Evolutionary conservation across 1,140 invertebrate species (phyloP), one percentile per base, ranked within the genome.

Genomic region (Neodiprion pinetum): DNA sequence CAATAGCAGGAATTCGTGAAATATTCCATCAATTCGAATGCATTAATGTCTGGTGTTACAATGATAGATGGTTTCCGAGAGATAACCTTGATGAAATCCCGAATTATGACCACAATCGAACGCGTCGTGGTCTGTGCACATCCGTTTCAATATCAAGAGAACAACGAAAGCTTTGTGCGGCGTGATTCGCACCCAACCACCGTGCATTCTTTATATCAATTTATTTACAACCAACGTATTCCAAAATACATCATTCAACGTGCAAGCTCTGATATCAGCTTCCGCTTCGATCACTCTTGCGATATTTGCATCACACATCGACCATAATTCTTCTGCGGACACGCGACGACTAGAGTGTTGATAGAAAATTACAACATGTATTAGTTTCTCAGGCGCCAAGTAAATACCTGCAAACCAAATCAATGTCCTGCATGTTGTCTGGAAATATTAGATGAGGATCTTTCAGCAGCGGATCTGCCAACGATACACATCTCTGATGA

Each of bases 391-490:
- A n/a, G 21, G 40, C 21, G 17, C 21, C 2, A 40, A 40, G 28
- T 40, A 40, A 40, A 48, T 82, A 89, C 83, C 89, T 88, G 86
- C 91, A 92, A 49, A 91, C 91, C 28, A 85, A 82, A 71, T 91
- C 90, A 10, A 92, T 91, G 81, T 92, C 91, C 48, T 86, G 85
- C 79, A 90, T 86, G 75, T 92, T 92, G 75, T 92, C 91, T 5
- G 91, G 91, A 76, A 92, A 91, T 48, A 92, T 89, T 7, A 91
- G 81, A 79, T 90, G 89, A 1, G 90, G 87, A 76, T 92, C 90
- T 77, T 90, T 90, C 5, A 92, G 81, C 48, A 92, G 81, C 7
- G 91, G 91, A 81, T 92, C 91, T 5, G 90, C 91, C 21, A 91
- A 81, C 17, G 86, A 79, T 1, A 90, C 85, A 74, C 91, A 92